phyloP scores from a whole-genome alignment of 2,797 vertebrate genomes.

The Sebastes wilsoni region DNA sequence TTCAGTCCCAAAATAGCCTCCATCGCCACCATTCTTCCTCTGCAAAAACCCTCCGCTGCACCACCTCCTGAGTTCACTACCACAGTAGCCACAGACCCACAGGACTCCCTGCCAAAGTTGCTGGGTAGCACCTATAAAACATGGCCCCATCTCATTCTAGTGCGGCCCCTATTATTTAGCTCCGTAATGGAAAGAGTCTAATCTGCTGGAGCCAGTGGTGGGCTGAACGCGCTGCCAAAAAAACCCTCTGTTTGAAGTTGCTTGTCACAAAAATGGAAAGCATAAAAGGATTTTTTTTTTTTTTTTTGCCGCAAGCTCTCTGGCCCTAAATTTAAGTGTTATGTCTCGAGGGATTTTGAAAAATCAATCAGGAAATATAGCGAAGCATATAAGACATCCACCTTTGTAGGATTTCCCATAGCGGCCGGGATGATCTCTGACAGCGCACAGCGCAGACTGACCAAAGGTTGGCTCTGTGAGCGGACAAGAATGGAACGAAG shows the following conservation, averaged over 20 bases:
- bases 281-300: constrained; percentile 6
- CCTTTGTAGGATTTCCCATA: constrained; percentile 12
- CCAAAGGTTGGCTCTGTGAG: constrained; percentile 15
- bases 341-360: constrained; percentile 23
- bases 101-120: constrained; percentile 60
- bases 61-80: constrained; percentile 56
- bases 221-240: constrained; percentile 50
- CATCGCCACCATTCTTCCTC: constrained; percentile 54
- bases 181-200: constrained; percentile 72
- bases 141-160: constrained; percentile 56
- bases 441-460: constrained; percentile 27
- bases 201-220: constrained; percentile 60
- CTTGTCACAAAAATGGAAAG: constrained; percentile 55
- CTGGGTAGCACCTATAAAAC: constrained; percentile 76
- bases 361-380: constrained; percentile 43
- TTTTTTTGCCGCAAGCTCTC: constrained; percentile 22
- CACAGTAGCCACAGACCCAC: constrained; percentile 64
- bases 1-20: constrained; percentile 66
- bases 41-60: constrained; percentile 29
- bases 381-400: constrained; percentile 12
- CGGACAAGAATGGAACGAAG: constrained; percentile 33
- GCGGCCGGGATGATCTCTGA: constrained; percentile 8
- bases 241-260: constrained; percentile 65
- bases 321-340: constrained; percentile 25
- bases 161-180: constrained; percentile 69